Evolutionary conservation across 2,797 vertebrate genomes (phyloP).

Genomic region (Brachymystax lenok): DNA sequence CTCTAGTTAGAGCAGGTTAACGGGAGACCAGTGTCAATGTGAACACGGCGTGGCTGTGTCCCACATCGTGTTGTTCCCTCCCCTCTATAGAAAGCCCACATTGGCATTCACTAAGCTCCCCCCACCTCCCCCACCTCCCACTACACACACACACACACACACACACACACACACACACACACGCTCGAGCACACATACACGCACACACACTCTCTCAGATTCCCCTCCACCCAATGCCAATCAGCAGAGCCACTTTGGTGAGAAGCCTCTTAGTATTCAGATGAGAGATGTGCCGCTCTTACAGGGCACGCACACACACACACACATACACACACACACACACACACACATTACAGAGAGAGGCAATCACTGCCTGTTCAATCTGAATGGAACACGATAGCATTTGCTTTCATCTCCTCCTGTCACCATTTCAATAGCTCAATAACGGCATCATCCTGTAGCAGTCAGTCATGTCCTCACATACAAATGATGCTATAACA

Average conservation of each 20-base stretch:
- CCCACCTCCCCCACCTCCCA: constrained; percentile 27
- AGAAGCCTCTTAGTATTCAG: constrained; percentile 66
- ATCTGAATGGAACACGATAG: constrained; percentile 43
- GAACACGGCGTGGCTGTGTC: constrained; percentile 56
- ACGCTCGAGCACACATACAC: constrained; percentile 38
- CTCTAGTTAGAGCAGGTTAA: constrained; percentile 38
- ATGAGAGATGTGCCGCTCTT: constrained; percentile 43
- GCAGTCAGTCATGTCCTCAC: neutral
- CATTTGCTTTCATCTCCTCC: constrained; percentile 46
- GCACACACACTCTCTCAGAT: constrained; percentile 24
- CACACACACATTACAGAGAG: neutral
- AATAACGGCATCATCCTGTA: neutral
- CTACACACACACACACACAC: constrained; percentile 50
- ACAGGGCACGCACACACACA: neutral
- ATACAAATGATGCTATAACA: neutral
- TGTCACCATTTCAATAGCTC: neutral
- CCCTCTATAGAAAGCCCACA: constrained; percentile 48
- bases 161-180: constrained; percentile 43
- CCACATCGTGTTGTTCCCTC: constrained; percentile 56
- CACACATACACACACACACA: too few species aligned
- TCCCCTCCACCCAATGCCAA: constrained; percentile 65
- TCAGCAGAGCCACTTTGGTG: constrained; percentile 58
- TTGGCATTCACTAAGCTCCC: constrained; percentile 61
- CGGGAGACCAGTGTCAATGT: constrained; percentile 55
- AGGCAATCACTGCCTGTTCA: constrained; percentile 50